Evolutionary conservation across 1,140 invertebrate species (phyloP), one percentile per base, ranked within the genome.

Genomic region (Drosophila biarmipes): DNA sequence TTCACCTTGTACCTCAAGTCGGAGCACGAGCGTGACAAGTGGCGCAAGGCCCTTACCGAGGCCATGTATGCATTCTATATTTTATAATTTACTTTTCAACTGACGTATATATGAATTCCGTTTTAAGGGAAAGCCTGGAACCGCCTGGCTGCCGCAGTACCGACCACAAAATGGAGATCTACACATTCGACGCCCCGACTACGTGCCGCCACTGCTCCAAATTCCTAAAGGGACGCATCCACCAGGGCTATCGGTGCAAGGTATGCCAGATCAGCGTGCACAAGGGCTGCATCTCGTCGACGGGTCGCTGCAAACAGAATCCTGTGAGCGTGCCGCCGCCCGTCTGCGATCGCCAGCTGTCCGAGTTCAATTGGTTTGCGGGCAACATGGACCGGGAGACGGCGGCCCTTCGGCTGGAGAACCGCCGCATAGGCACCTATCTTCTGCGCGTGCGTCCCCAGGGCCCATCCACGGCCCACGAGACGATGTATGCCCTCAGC

Each of bases 1-100:
- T 98, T 96, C 90, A 98, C 98, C 7, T 94, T 99, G 81, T 98
- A 96, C 92, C 96, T 97, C 2, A 95, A 97, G 89, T 98, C 96
- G 8, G 96, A 97, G 72, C 97, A 98, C 38, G 94, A 96, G 64
- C 97, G 97, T 69, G 93, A 95, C 71, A 96, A 97, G 91, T 99
- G 98, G 97, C 96, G 98, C 15, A 97, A 97, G 86, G 97, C 97
- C 6, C 95, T 99, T 24, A 94, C 95, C 51, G 96, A 98, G 84
- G 98, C 98, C 40, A 95, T 98, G 96, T 98, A 92, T 95, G 96
- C 94, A 31, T 59, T 27, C 2, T 40, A 7, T 4, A 12, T 3
- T 4, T 12, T 1, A n/a, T 5, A 6, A 6, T 19, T 8, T 49
- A n/a, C 2, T 48, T 6, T 5, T 24, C 10, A 38, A 17, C 4